Evolutionary conservation across 2,113 vertebrate genomes (phyloP), one percentile per base, ranked within the genome.

Genomic region (Ptyas mucosa): DNA sequence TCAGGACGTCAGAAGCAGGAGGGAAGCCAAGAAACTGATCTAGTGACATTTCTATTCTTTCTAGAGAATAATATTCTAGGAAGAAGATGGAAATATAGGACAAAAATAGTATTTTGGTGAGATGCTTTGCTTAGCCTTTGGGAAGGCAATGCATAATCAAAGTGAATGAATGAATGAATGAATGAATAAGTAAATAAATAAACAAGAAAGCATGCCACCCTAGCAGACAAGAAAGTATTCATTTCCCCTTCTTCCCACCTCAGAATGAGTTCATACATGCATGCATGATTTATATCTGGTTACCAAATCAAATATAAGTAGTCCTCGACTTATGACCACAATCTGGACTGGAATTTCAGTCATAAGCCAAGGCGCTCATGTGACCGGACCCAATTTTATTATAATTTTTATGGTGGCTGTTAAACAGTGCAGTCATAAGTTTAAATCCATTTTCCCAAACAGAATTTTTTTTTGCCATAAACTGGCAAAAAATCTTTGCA

Each of bases 11-110:
- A 0, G 0, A 58, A 89, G 51, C 52, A 61, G 88, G 90, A 92
- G 75, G 34, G 90, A 94, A 95, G 95, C 92, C 87, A 90, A 54
- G 58, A 94, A 88, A 75, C 89, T 87, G 85, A 87, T 94, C 91
- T 90, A 43, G 54, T 54, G 61, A 91, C 46, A 52, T 87, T 58
- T 91, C 54, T 53, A 9, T 52, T 54, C 18, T 12, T 61, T 49
- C 55, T 52, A 12, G 64, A 90, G 75, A 34, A 5, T 85, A 39
- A 43, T 24, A 5, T 29, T 53, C 53, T 43, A 51, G 64, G 20
- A 5, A 14, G 3, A 23, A 18, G 86, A 46, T 29, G 61, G 29
- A 51, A 46, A 34, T 1, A 0, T 4, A 34, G 12, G 21, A 9
- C 58, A 88, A 58, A 81, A 49, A 58, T 15, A 52, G 23, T 52